A percentile compares a stretch with the other conserved stretches of the same genome.
phyloP scores from a whole-genome alignment of 2,888 invertebrate species.

The Acronicta aceris region DNA sequence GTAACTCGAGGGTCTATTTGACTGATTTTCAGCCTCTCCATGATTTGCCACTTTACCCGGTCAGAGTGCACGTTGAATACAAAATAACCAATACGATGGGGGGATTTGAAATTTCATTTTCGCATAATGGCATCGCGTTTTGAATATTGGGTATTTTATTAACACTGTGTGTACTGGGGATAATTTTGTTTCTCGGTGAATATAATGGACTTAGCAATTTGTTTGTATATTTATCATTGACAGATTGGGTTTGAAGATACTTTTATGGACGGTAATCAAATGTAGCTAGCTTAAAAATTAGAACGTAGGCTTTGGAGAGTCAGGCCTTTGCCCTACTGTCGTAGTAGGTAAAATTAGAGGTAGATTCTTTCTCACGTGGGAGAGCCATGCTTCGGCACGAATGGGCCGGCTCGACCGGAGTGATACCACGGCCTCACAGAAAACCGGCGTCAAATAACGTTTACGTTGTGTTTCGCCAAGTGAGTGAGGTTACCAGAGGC shows the following conservation, averaged over 20 bases:
- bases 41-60: conserved; percentile 89
- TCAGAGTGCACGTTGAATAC: conserved; percentile 82
- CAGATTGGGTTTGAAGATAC: conserved; percentile 25
- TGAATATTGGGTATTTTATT: conserved; percentile 79
- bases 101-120: conserved; percentile 85
- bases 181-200: conserved; percentile 51
- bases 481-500: too few species aligned
- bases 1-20: conserved; percentile 87
- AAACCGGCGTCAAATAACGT: too few species aligned
- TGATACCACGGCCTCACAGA: too few species aligned
- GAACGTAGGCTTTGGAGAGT: too few species aligned
- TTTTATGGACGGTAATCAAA: conserved; percentile 13
- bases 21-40: conserved; percentile 88
- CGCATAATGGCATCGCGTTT: conserved; percentile 80
- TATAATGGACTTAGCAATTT: conserved; percentile 53
- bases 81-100: conserved; percentile 76
- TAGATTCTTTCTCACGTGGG: too few species aligned
- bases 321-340: too few species aligned
- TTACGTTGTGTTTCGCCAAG: too few species aligned
- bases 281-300: neutral
- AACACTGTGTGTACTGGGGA: conserved; percentile 50
- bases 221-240: conserved; percentile 40
- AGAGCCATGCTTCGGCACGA: too few species aligned
- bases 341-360: too few species aligned
- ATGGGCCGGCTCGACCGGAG: too few species aligned